These are phyloP conservation scores for Sparus aurata DNA, from an alignment of 2,797 vertebrate genomes.

Conservation along the genomic window DNA sequence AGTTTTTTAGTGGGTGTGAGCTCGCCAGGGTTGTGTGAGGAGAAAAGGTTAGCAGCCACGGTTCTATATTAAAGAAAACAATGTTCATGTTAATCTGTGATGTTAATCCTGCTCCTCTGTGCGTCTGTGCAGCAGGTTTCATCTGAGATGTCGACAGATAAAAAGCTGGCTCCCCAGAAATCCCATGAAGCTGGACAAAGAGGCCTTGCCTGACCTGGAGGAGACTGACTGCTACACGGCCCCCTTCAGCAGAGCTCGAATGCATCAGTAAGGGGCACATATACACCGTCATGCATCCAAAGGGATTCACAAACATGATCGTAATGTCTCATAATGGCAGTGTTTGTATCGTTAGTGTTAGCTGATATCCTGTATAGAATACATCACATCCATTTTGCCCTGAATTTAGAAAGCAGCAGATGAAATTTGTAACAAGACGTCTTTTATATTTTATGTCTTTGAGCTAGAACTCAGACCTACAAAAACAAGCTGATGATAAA, in stretches of 20 bases:
- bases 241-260: conserved; percentile 96
- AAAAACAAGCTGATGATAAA: conserved; percentile 47
- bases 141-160: conserved; percentile 91
- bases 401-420: conserved; percentile 16
- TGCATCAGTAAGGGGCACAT: conserved; percentile 91
- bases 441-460: conserved; percentile 48
- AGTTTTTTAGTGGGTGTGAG: neutral
- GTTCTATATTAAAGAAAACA: conserved; percentile 47
- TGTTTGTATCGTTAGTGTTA: conserved; percentile 1
- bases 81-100: conserved; percentile 60
- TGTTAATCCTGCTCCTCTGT: conserved; percentile 56
- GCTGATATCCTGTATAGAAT: neutral
- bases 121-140: conserved; percentile 85
- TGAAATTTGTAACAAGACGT: conserved; percentile 28
- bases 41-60: conserved; percentile 12
- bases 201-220: conserved; percentile 95
- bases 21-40: conserved; percentile 4
- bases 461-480: conserved; percentile 17
- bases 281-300: neutral
- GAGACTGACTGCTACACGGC: conserved; percentile 98
- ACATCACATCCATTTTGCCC: conserved; percentile 26
- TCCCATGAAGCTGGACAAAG: conserved; percentile 99
- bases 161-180: conserved; percentile 97
- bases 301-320: neutral
- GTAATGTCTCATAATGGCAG: conserved; percentile 3